phyloP scores from a whole-genome alignment of 1,140 invertebrate genomes.

The Cecropterus lyciades region DNA sequence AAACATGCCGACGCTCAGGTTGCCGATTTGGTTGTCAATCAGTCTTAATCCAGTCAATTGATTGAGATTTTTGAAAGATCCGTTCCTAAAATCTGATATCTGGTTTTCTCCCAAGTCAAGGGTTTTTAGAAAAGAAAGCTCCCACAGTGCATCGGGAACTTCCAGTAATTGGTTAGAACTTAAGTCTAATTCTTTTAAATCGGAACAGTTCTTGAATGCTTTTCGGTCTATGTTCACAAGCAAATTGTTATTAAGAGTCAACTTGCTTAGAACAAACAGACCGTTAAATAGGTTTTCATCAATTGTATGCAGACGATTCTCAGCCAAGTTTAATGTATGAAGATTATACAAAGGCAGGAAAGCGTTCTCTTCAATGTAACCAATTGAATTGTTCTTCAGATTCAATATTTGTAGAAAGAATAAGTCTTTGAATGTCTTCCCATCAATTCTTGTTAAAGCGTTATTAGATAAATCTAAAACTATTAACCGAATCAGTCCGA shows the following conservation, averaged over 20 bases:
- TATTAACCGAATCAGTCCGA: constrained; percentile 92
- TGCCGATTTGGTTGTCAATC: constrained; percentile 94
- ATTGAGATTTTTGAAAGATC: constrained; percentile 92
- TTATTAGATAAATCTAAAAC: constrained; percentile 94
- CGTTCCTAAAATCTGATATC: constrained; percentile 91
- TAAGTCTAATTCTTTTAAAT: constrained; percentile 95
- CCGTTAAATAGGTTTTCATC: constrained; percentile 93
- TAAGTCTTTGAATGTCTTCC: constrained; percentile 94
- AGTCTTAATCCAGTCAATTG: constrained; percentile 93
- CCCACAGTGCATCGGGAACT: constrained; percentile 93
- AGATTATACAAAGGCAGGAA: constrained; percentile 94
- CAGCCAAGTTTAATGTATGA: constrained; percentile 93
- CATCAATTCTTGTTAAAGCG: constrained; percentile 91
- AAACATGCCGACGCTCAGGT: constrained; percentile 93
- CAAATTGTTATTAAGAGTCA: constrained; percentile 93
- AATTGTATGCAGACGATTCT: constrained; percentile 92
- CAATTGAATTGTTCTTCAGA: constrained; percentile 94
- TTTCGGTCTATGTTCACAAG: constrained; percentile 91
- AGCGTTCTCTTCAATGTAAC: constrained; percentile 93
- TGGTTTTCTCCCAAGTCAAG: constrained; percentile 95
- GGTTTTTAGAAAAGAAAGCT: constrained; percentile 92
- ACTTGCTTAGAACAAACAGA: constrained; percentile 91
- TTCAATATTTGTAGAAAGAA: constrained; percentile 95
- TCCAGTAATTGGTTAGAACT: constrained; percentile 92
- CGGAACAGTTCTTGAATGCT: constrained; percentile 95